A percentile compares a stretch with the other conserved stretches of the same genome.
phyloP scores from a whole-genome alignment of 2,113 vertebrate species.

The Dicentrarchus labrax region DNA sequence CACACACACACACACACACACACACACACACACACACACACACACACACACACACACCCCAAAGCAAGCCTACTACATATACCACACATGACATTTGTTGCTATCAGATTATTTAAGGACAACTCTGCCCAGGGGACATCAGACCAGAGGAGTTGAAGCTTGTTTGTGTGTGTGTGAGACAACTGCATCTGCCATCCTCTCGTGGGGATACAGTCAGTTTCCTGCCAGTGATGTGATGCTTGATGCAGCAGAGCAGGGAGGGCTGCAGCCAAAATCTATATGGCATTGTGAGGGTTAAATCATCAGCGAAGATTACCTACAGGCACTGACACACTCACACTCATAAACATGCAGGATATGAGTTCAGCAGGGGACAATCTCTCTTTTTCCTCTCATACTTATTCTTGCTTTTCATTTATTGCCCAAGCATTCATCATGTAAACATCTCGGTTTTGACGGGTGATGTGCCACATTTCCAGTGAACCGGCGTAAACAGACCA shows the following conservation, averaged over 20 bases:
- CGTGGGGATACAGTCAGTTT: conserved; percentile 46
- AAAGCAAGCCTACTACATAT: background rate
- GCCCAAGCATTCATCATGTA: background rate
- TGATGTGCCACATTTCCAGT: conserved; percentile 44
- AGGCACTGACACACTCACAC: background rate
- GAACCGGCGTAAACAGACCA: conserved; percentile 28
- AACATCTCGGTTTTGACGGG: conserved; percentile 11
- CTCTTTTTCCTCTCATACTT: background rate
- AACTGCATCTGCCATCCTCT: conserved; percentile 58
- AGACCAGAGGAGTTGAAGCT: conserved; percentile 11
- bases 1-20: background rate
- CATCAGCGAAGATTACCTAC: background rate
- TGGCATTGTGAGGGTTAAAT: background rate
- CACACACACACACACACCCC: no score
- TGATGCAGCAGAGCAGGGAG: conserved; percentile 4
- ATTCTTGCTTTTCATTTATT: conserved; percentile 23
- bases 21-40: no score
- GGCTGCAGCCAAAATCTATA: conserved; percentile 7
- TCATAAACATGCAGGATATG: background rate
- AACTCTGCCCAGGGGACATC: conserved; percentile 14
- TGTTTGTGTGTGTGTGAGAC: conserved; percentile 39
- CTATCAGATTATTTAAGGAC: conserved; percentile 35
- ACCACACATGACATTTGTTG: background rate
- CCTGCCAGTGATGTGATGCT: conserved; percentile 44
- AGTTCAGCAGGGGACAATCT: background rate